Base-by-base conservation (phyloP, 2,113 vertebrate species). In the Pao palembangensis region DNA sequence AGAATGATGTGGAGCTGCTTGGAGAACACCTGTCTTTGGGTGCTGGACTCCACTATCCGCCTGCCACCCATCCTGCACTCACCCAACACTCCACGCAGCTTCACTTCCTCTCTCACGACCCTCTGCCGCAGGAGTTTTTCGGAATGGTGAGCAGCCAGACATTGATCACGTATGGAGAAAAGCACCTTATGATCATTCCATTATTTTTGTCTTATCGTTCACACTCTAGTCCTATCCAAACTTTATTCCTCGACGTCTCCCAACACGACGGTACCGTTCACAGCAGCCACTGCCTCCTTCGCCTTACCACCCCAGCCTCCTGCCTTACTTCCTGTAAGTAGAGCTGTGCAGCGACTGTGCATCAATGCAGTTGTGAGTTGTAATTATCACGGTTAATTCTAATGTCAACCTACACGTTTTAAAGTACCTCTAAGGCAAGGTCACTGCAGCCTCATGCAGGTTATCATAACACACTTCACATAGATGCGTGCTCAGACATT, bases 301-400 rank as follows among this genome's bases (percentile, higher is more conserved):
- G 53, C 94, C 96, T 78, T 98, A 98, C 80, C 97, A 98, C 87
- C 94, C 95, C 73, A 98, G 94, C 91, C 92, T 98, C 84, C 92
- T 99, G 85, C 97, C 96, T 88, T 99, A 99, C 80, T 96, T 99
- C 87, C 92, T 98, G 96, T 98, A 92, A 93, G 94, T 93, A 42
- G 3, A 71, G 41, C 46, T 5, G 11, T 3, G 4, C 31, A 46
- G 15, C 13, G 21, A 6, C 13, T 17, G 8, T n/a, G 28, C 28
- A 13, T 25, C 18, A 38, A 17, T 17, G n/a, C 31, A 28, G 6
- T 8, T 28, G 16, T 44, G 43, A 8, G 17, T 20, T 18, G 53
- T 12, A 38, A 11, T 38, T 12, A 38, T 38, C 34, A 38, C 2
- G 8, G 8, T 38, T 38, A 10, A 38, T 38, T 38, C 34, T 12